Percentiles rank a stretch among this genome's conserved stretches.
Conservation (phyloP, 2,888 invertebrate species). For the Drosophila monieri region DNA sequence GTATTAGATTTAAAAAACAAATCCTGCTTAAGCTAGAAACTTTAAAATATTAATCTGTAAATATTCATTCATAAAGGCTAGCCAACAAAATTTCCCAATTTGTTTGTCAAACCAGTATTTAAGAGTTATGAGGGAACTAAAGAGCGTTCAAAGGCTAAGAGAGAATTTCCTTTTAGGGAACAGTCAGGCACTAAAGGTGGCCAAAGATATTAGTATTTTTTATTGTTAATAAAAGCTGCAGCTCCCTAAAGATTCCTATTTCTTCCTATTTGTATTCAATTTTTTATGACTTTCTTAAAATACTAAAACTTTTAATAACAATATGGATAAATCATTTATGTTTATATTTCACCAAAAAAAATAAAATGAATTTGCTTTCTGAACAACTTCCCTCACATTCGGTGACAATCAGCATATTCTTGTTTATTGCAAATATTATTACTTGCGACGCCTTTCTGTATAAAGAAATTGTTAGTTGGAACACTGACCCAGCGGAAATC, state of each 20-base stretch:
- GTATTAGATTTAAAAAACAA: no score
- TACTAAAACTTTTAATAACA: no score
- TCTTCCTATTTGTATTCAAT: no score
- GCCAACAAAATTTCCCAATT: not conserved
- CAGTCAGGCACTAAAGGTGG: not conserved
- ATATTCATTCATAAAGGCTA: not conserved
- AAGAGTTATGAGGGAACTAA: not conserved
- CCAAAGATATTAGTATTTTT: not conserved
- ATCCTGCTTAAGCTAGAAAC: no score
- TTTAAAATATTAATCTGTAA: not conserved
- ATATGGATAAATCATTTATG: no score
- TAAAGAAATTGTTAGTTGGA: slow-evolving; percentile 15
- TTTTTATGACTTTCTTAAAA: no score
- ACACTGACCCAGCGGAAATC: slow-evolving; percentile 28
- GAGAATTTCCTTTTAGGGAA: not conserved
- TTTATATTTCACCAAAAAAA: not conserved
- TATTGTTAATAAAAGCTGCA: not conserved
- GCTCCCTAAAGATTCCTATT: not conserved
- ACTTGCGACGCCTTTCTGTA: slow-evolving; percentile 30
- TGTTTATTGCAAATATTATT: slow-evolving; percentile 36
- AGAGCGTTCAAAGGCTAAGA: not conserved
- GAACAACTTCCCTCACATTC: slow-evolving; percentile 59
- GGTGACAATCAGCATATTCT: slow-evolving; percentile 57
- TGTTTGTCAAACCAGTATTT: not conserved
- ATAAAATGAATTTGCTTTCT: not conserved